Percentiles rank a stretch among this genome's conserved stretches.
These are phyloP conservation scores for Matsumyia berberina DNA, from an alignment of 2,888 invertebrate genomes.

Conservation along the genomic window DNA sequence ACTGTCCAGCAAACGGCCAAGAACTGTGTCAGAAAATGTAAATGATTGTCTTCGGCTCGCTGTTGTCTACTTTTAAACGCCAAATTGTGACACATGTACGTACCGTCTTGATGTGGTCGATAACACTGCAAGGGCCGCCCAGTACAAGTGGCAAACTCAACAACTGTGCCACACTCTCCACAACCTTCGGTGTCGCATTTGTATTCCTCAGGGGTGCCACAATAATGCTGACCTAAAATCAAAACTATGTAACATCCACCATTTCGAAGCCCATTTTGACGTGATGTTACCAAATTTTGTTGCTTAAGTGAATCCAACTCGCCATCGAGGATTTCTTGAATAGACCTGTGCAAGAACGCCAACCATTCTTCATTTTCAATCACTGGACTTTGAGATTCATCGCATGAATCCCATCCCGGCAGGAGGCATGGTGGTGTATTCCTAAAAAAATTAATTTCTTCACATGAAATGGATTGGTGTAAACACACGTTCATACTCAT, in stretches of 20 bases:
- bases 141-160: constrained; percentile 88
- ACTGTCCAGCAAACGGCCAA: no score
- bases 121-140: constrained; percentile 83
- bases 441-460: constrained; percentile 71
- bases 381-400: constrained; percentile 86
- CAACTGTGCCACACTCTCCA: constrained; percentile 87
- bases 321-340: constrained; percentile 92
- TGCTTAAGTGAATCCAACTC: constrained; percentile 91
- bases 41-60: no score
- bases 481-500: no score
- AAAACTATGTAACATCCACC: constrained; percentile 19
- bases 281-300: constrained; percentile 86
- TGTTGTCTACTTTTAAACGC: no score
- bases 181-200: constrained; percentile 87
- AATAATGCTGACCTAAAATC: constrained; percentile 86
- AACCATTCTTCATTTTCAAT: constrained; percentile 95
- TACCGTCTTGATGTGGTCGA: constrained; percentile 85
- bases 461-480: neutral
- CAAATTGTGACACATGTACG: no score
- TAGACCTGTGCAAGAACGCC: constrained; percentile 91
- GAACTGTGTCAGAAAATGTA: no score
- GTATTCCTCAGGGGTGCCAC: constrained; percentile 88
- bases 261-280: neutral
- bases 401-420: constrained; percentile 84
- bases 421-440: constrained; percentile 82